phyloP scores from a whole-genome alignment of 2,888 invertebrate genomes.

The Chydorus sphaericus region DNA sequence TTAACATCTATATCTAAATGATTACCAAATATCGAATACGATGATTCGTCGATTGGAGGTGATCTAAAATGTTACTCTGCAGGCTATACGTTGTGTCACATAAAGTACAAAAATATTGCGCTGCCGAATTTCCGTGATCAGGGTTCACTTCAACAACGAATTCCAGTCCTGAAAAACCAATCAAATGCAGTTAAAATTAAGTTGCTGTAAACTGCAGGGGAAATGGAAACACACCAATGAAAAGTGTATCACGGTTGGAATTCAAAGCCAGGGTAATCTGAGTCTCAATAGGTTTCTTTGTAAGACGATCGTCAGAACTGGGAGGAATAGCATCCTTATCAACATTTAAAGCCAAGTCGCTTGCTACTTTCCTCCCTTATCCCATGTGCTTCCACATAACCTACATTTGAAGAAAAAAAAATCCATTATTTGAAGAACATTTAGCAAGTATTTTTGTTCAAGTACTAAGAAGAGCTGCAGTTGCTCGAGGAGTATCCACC shows the following conservation, averaged over 20 bases:
- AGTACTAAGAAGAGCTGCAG: not conserved
- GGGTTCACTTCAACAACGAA: conserved; percentile 51
- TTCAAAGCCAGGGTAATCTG: not conserved
- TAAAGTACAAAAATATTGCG: conserved; percentile 60
- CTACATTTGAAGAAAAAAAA: not conserved
- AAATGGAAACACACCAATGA: no score
- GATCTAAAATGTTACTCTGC: conserved; percentile 53
- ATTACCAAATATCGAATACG: conserved; percentile 51
- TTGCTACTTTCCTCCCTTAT: no score
- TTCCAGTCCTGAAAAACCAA: conserved; percentile 49
- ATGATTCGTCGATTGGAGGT: conserved; percentile 63
- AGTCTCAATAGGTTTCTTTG: no score
- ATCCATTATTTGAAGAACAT: no score
- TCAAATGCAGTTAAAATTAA: not conserved
- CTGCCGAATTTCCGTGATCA: conserved; percentile 35
- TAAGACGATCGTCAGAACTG: not conserved
- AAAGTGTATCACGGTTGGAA: not conserved
- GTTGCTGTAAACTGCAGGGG: no score
- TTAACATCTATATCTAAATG: conserved; percentile 13
- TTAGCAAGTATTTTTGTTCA: no score
- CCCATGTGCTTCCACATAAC: not conserved
- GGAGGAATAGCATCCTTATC: not conserved
- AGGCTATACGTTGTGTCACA: conserved; percentile 67
- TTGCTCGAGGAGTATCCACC: not conserved
- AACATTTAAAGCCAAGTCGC: not conserved